Evolutionary conservation across 53 echinoderm and acorn worm species (phyloP), one percentile per base, ranked within the genome.

Genomic region (Holothuria leucospilota): DNA sequence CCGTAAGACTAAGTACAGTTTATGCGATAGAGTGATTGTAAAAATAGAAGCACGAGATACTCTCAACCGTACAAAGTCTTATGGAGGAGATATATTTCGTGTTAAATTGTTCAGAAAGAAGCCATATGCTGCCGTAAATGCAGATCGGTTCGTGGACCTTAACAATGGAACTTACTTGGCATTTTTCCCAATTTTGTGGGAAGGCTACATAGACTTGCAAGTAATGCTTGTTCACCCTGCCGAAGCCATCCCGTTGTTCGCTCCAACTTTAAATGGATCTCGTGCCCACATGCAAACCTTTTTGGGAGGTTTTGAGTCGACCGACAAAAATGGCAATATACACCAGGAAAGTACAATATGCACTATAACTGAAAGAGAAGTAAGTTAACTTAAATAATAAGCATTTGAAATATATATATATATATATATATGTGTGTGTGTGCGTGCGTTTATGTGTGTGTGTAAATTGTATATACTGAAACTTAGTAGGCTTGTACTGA

Each of bases 121-220:
- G 12, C 72, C 72, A 8, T 72, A 72, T 29, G 72, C 72, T 6
- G 72, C 72, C 42, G 72, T 72, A 72, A 72, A 72, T 40, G 72
- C 72, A 20, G 20, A 72, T 72, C 39, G n/a, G 20, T 40, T 72
- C 7, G 49, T 72, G 9, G 72, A 72, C 0, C 49, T 72, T 5
- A 41, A 40, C 9, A 72, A 72, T 40, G 72, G 72, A 72, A 72
- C 72, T n/a, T 72, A 72, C 8, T 24, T 72, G 23, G 72, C 72
- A 42, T 20, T 72, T 72, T 72, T 72, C 14, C 40, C 42, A 41
- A 39, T 72, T 72, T 72, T 72, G 42, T 72, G 72, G 72, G 72
- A 72, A 72, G 72, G 72, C 25, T 0, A 72, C n/a, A 40, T 72
- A 40, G 72, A 0, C 5, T 40, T 72, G 13, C 39, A 40, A 39